Percentiles rank a stretch among this genome's conserved stretches.
Evolutionary conservation across 2,888 invertebrate species (phyloP).

Genomic region (Kryphioiulus occultus): DNA sequence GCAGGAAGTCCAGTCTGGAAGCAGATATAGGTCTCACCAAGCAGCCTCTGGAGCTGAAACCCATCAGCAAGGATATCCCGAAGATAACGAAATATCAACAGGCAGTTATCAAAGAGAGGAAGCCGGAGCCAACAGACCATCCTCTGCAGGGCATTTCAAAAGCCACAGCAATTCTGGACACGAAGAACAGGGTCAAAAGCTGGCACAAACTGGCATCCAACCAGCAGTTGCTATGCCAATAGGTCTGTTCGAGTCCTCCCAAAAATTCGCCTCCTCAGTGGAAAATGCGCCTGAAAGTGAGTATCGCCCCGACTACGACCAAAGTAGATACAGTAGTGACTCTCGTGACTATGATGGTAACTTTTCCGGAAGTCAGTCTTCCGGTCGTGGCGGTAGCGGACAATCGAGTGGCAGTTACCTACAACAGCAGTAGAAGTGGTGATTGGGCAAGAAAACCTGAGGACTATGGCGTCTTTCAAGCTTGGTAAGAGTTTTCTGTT

Average conservation of each 20-base stretch:
- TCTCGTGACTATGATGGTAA: not conserved
- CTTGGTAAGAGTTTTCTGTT: not conserved
- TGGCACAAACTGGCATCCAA: not conserved
- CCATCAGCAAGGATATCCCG: not conserved
- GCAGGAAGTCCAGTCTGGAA: not conserved
- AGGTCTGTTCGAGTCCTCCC: not conserved
- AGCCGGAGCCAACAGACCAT: not conserved
- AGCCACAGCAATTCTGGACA: not conserved
- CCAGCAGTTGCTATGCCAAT: not conserved
- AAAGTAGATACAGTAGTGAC: not conserved
- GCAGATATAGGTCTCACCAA: not conserved
- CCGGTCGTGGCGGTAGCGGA: not conserved
- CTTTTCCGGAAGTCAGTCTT: not conserved
- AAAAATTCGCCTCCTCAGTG: not conserved
- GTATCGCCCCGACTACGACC: slow-evolving; percentile 7
- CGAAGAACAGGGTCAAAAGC: not conserved
- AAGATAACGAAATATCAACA: not conserved
- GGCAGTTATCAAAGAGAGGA: not conserved
- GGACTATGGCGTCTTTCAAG: not conserved
- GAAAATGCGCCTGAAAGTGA: not conserved
- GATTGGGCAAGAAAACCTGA: not conserved
- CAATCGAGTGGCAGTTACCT: not conserved
- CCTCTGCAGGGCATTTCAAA: not conserved
- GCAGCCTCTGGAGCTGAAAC: not conserved
- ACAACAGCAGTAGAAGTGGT: not conserved